These are phyloP conservation scores for Galerucella pusilla DNA, from an alignment of 2,888 invertebrate species.

Conservation along the genomic window DNA sequence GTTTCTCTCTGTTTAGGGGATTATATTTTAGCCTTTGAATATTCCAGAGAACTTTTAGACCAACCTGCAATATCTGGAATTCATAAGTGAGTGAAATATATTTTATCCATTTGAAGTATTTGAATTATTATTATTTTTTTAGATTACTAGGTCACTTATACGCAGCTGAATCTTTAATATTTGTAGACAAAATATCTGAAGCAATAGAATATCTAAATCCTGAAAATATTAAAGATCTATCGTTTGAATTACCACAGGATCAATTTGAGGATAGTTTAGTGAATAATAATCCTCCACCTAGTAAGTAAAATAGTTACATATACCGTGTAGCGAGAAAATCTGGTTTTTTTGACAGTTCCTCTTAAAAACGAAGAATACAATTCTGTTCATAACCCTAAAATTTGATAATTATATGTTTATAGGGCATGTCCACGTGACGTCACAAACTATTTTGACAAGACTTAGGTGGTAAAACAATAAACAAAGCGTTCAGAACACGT, in stretches of 20 bases:
- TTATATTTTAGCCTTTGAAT: slow-evolving; percentile 80
- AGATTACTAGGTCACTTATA: slow-evolving; percentile 89
- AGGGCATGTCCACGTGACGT: no score
- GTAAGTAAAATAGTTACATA: slow-evolving; percentile 49
- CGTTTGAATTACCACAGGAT: slow-evolving; percentile 64
- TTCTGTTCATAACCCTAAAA: no score
- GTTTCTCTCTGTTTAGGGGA: slow-evolving; percentile 87
- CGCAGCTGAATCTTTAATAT: slow-evolving; percentile 87
- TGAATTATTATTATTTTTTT: slow-evolving; percentile 38
- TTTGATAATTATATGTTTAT: no score
- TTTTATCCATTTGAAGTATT: background rate
- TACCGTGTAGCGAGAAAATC: no score
- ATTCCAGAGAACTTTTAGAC: slow-evolving; percentile 78
- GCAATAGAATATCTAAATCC: slow-evolving; percentile 87
- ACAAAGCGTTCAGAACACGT: no score
- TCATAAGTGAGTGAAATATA: slow-evolving; percentile 69
- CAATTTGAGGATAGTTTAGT: slow-evolving; percentile 62
- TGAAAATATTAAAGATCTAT: slow-evolving; percentile 73
- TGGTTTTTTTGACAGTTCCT: no score
- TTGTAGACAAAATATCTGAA: slow-evolving; percentile 83
- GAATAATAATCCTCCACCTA: slow-evolving; percentile 60
- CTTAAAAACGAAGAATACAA: no score
- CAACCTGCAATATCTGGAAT: slow-evolving; percentile 79
- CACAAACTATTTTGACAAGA: no score
- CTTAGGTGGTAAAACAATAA: no score